phyloP scores from a whole-genome alignment of 2,888 invertebrate genomes.

The Pilophorus perplexus region DNA sequence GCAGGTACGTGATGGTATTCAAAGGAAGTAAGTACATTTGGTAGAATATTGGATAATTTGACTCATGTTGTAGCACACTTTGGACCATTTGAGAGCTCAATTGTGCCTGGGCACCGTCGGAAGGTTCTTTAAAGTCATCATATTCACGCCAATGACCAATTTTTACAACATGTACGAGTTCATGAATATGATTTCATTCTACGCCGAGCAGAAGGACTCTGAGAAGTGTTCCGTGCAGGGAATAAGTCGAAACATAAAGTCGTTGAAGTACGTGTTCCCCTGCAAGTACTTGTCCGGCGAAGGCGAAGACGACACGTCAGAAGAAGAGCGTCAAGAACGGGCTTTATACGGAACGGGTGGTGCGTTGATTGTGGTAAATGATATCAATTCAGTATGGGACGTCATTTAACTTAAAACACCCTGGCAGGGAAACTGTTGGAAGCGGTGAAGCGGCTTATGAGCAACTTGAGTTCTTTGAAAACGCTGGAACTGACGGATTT shows the following conservation, averaged over 20 bases:
- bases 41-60: too few species aligned
- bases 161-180: slow-evolving; percentile 81
- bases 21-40: too few species aligned
- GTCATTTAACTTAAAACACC: not conserved
- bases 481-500: slow-evolving; percentile 69
- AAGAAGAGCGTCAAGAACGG: slow-evolving; percentile 49
- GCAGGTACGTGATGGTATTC: slow-evolving; percentile 61
- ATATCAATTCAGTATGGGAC: too few species aligned
- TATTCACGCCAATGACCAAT: slow-evolving; percentile 71
- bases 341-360: slow-evolving; percentile 73
- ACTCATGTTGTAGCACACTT: slow-evolving; percentile 57
- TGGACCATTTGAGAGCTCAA: slow-evolving; percentile 72
- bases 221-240: slow-evolving; percentile 51
- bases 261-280: slow-evolving; percentile 42
- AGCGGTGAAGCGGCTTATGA: slow-evolving; percentile 65
- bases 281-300: slow-evolving; percentile 67
- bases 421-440: slow-evolving; percentile 60
- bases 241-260: slow-evolving; percentile 42
- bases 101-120: slow-evolving; percentile 69
- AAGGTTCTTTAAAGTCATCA: slow-evolving; percentile 62
- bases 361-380: slow-evolving; percentile 38
- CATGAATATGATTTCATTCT: slow-evolving; percentile 76
- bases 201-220: slow-evolving; percentile 58
- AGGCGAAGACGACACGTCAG: slow-evolving; percentile 56
- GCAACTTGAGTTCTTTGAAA: slow-evolving; percentile 62